Evolutionary conservation across 2,797 vertebrate species (phyloP), one percentile per base, ranked within the genome.

Genomic region (Lindbergichthys nudifrons): DNA sequence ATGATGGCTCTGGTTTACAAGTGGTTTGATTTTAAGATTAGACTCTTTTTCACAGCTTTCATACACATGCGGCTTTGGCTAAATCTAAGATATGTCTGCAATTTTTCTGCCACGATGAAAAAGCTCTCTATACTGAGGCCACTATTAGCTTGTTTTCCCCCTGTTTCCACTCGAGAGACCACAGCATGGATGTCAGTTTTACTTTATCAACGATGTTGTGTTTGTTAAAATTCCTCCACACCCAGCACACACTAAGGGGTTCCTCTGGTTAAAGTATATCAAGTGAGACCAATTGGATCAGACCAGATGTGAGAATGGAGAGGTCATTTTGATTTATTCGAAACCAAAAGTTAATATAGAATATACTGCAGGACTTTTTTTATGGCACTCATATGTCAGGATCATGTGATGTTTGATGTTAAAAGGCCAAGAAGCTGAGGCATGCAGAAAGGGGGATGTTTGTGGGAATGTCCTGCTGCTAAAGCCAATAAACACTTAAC

Each of bases 171-270:
- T 73, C 3, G 53, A 72, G 66, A 62, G 69, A 26, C 12, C 51
- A 2, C 70, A 67, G 54, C 16, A 19, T 69, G 65, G 60, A 73
- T 67, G 85, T 87, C 85, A 80, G 48, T 54, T 84, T 81, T 73
- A 72, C 47, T 86, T 64, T 64, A 84, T 88, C 85, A 73, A 60
- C 60, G 19, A 64, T 7, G 54, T 39, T 47, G 50, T 26, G 75
- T 81, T 89, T 82, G 71, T 90, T 92, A 88, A 92, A 64, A 91
- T 89, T 88, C 89, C 85, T 87, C 64, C 69, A 61, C 70, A 61
- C 23, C 21, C 75, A 68, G 42, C 6, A 43, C 41, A 61, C 16
- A 70, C 51, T 53, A 10, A 73, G 66, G 42, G 14, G 46, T 41
- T 66, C 7, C 10, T 41, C 36, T 5, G n/a, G 39, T 58, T 43